Evolutionary conservation across 2,797 vertebrate species (phyloP), one percentile per base, ranked within the genome.

Genomic region (Ctenopoma multispine): DNA sequence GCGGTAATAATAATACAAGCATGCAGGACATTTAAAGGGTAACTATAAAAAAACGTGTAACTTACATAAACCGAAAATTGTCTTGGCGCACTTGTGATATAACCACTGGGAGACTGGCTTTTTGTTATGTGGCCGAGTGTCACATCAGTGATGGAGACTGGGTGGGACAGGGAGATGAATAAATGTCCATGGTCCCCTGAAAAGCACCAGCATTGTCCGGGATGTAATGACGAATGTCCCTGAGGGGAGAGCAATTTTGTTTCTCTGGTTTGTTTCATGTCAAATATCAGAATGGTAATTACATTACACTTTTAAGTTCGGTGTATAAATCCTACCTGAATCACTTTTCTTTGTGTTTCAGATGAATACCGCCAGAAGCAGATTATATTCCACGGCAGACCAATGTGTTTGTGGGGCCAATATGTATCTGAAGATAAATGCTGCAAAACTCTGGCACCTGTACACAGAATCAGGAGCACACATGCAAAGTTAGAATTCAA

Each of bases 141-240:
- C 21, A 73, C 48, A 0, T 66, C 41, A 5, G 55, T 40, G 63
- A 61, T 18, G 21, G n/a, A 24, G 15, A 67, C 12, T 1, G 5
- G 34, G 41, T 66, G 71, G 11, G 72, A 67, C 24, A 74, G 27
- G 4, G 34, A 24, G 57, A 74, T n/a, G 4, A 62, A 2, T 24
- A 61, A 41, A 41, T 74, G 49, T 18, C 63, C 71, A 6, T 5
- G 8, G 5, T 57, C 23, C 0, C 69, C 61, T 3, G 24, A 9
- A 51, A 72, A 64, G 13, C 54, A 10, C 61, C 61, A 63, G 38
- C 61, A 51, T 12, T 57, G 10, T 44, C 54, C 62, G 2, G 54
- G 47, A 1, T 1, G 9, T 11, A 53, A 3, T 10, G 3, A 2
- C 2, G 27, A 21, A 20, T 27, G 50, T 24, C 36, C 72, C 72